Base-by-base conservation (phyloP, 2,888 invertebrate genomes). In the Platypus cylindrus region DNA sequence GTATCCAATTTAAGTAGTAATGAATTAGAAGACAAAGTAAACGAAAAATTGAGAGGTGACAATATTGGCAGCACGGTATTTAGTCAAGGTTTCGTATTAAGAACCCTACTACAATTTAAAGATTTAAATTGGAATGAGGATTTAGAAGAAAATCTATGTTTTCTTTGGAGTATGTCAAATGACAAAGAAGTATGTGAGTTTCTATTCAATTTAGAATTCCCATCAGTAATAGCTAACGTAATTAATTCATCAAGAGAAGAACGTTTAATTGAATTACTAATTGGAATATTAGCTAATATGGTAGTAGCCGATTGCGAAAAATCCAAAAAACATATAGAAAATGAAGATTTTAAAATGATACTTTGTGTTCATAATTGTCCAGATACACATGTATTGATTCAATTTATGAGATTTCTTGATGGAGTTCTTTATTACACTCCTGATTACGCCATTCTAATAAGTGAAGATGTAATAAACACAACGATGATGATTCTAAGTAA, bases 201-300 rank as follows among this genome's bases (percentile, higher is more conserved):
- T 51, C 61, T 87, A 8, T 60, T 78, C 35, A 66, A 75, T 46
- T 71, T 82, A 41, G 70, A 79, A 40, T 74, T 76, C 38, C 64
- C 82, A 3, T 71, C 75, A 35, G 62, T 84, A 12, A 71, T 78
- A 11, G 64, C 69, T 45, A 66, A 70, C 37, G 67, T 69, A 0
- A 52, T 78, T 30, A 64, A 66, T 28, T 59, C 60, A 9, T 68
- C 75, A 3, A 66, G 70, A 30, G 70, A 76, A 1, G 37, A 40
- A 25, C 68, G 86, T 45, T 63, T 83, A 20, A 70, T 72, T 30
- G 91, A 91, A 66, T 82, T 90, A 45, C 64, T 85, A 22, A 64
- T 90, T 11, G 90, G 90, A 4, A 82, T 87, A 34, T 65, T 87
- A 38, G 84, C 79, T 1, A 91, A 91, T 58, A 77, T 90, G 41